These are phyloP conservation scores for Tetramorium alpestre DNA, from an alignment of 1,140 invertebrate genomes.

Conservation along the genomic window DNA sequence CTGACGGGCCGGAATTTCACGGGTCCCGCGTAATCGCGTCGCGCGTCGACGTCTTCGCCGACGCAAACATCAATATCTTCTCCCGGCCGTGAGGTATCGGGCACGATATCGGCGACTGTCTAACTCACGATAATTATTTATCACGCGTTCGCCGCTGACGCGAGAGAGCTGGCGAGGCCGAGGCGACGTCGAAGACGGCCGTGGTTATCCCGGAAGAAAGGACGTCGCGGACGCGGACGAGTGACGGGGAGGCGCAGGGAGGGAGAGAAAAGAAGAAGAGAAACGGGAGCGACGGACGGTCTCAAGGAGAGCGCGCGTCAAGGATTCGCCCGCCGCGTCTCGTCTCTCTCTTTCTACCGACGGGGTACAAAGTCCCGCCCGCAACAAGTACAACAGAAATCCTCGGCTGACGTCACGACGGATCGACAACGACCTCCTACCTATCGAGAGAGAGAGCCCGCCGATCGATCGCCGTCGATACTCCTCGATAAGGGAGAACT, in stretches of 20 bases:
- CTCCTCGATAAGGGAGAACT: conserved; percentile 54
- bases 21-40: not conserved
- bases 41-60: not conserved
- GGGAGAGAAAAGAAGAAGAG: not conserved
- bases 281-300: not conserved
- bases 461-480: conserved; percentile 69
- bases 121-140: conserved; percentile 48
- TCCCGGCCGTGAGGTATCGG: not conserved
- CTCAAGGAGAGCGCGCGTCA: conserved; percentile 10
- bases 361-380: conserved; percentile 59
- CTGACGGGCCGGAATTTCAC: not conserved
- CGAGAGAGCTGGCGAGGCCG: conserved; percentile 2
- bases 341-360: not conserved
- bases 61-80: too few relatives aligned
- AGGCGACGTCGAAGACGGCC: not conserved
- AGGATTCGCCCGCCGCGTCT: conserved; percentile 13
- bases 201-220: conserved; percentile 28
- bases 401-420: conserved; percentile 72
- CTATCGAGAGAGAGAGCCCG: conserved; percentile 53
- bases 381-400: conserved; percentile 76
- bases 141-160: conserved; percentile 15
- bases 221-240: not conserved
- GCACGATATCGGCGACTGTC: conserved; percentile 31
- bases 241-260: too few relatives aligned
- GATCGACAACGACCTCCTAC: conserved; percentile 73